Percentiles rank a stretch among this genome's conserved stretches.
These are phyloP conservation scores for Naso thynnoides DNA, from an alignment of 2,797 vertebrate species.

Conservation along the genomic window DNA sequence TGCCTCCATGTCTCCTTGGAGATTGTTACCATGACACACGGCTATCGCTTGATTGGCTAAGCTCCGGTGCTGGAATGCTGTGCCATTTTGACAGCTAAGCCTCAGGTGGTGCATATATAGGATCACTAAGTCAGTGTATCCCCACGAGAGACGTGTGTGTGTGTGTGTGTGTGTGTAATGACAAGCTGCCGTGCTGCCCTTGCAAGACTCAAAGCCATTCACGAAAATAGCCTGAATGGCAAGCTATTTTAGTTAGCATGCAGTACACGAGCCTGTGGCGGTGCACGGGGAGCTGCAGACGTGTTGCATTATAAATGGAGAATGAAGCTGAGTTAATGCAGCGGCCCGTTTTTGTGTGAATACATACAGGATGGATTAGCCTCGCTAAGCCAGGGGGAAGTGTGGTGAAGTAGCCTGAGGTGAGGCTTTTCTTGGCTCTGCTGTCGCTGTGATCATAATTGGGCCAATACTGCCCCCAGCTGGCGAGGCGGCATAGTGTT, in stretches of 20 bases:
- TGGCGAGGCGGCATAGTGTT: conserved; percentile 53
- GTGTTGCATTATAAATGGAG: conserved; percentile 49
- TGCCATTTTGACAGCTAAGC: conserved; percentile 61
- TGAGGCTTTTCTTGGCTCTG: conserved; percentile 53
- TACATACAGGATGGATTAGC: conserved; percentile 65
- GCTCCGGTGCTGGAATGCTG: conserved; percentile 50
- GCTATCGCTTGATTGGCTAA: conserved; percentile 49
- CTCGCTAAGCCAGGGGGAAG: conserved; percentile 53
- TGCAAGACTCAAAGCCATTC: conserved; percentile 46
- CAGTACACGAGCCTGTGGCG: conserved; percentile 35
- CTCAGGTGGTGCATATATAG: conserved; percentile 67
- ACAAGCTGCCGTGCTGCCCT: conserved; percentile 7
- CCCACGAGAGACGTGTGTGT: background rate
- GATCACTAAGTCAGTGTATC: conserved; percentile 50
- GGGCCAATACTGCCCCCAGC: conserved; percentile 70
- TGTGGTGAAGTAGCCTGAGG: conserved; percentile 55
- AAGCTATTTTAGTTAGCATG: conserved; percentile 45
- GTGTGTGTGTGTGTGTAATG: conserved; percentile 24
- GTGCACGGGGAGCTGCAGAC: conserved; percentile 27
- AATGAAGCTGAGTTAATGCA: conserved; percentile 49
- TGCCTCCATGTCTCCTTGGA: conserved; percentile 71
- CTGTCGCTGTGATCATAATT: conserved; percentile 29
- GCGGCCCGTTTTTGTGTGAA: conserved; percentile 49
- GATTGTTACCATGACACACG: conserved; percentile 71
- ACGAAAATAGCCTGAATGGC: conserved; percentile 40